A percentile compares a stretch with the other conserved stretches of the same genome.
Conservation (phyloP, 1,140 invertebrate species). For the Magallana ariakensis region DNA sequence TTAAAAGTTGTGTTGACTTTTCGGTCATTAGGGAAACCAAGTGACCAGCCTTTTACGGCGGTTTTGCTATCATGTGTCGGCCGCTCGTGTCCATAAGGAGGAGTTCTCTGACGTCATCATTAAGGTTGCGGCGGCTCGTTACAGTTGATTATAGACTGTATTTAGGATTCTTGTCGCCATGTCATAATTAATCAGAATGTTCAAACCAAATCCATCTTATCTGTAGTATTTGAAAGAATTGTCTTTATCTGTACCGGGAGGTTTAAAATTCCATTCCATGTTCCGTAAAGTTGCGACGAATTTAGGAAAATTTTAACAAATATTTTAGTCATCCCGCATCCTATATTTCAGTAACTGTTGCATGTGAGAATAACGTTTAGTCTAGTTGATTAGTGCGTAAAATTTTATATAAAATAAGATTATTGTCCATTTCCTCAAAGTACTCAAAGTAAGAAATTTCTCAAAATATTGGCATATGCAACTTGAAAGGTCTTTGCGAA, state of each 20-base stretch:
- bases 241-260: not conserved
- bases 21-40: slow-evolving; percentile 9
- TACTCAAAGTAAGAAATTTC: too few species aligned
- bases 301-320: too few species aligned
- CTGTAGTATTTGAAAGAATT: not conserved
- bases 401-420: too few species aligned
- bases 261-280: not conserved
- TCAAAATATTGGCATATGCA: too few species aligned
- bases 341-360: too few species aligned
- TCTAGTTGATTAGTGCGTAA: too few species aligned
- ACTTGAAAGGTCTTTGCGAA: too few species aligned
- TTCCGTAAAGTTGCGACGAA: not conserved
- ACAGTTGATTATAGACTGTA: not conserved
- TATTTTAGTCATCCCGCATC: too few species aligned
- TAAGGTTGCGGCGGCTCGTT: not conserved
- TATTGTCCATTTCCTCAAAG: too few species aligned
- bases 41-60: not conserved
- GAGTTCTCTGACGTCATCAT: not conserved
- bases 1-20: slow-evolving; percentile 35
- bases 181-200: slow-evolving; percentile 6
- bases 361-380: too few species aligned
- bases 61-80: not conserved
- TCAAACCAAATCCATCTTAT: not conserved
- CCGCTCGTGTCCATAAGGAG: slow-evolving; percentile 1
- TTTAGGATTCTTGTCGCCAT: not conserved